Conservation (phyloP, 2,113 vertebrate genomes). For the Daphoenositta chrysoptera region DNA sequence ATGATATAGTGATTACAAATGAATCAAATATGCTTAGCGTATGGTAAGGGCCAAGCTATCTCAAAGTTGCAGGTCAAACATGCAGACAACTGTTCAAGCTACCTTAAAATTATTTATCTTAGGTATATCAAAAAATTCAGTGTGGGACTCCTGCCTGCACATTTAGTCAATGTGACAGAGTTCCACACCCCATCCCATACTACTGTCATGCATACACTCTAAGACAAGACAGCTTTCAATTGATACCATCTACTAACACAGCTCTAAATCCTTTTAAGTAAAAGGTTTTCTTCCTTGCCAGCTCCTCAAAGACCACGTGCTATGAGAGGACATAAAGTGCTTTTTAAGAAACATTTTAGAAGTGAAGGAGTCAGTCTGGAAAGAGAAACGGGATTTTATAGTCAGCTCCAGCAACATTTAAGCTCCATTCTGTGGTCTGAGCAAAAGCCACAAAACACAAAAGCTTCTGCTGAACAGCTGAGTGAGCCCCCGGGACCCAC, state of each 20-base stretch:
- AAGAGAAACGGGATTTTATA: not conserved
- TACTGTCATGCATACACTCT: not conserved
- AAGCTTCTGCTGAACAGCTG: not conserved
- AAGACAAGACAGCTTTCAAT: not conserved
- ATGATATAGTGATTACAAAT: not conserved
- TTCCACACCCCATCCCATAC: not conserved
- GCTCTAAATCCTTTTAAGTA: not conserved
- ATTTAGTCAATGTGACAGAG: not conserved
- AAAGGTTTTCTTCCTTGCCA: not conserved
- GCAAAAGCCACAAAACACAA: not conserved
- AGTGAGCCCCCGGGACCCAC: fast-evolving
- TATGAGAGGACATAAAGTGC: not conserved
- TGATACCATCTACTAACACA: not conserved
- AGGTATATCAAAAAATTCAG: not conserved
- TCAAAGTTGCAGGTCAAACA: not conserved
- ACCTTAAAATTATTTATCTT: not conserved
- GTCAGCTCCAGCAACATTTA: not conserved
- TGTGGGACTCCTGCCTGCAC: not conserved
- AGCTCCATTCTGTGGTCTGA: not conserved
- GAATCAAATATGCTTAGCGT: fast-evolving
- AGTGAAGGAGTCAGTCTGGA: not conserved
- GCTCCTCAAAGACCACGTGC: not conserved
- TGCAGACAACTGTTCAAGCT: not conserved
- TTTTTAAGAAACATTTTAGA: not conserved
- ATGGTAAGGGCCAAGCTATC: not conserved